phyloP scores from a whole-genome alignment of 2,797 vertebrate species.

The Cossypha polioptera region DNA sequence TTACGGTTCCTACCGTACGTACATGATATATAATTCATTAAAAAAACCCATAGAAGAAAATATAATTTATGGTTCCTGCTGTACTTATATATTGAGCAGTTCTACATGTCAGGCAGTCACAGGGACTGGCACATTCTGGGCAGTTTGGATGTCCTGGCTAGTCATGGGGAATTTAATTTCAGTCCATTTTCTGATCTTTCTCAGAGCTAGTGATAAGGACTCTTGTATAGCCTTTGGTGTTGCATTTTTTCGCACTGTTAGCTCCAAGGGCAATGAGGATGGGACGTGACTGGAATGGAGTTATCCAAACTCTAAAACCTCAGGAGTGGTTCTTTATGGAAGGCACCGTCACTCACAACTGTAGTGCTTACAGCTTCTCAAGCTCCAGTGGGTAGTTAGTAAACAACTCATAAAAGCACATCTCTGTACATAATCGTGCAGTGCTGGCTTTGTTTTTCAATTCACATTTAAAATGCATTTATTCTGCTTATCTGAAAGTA shows the following conservation, averaged over 20 bases:
- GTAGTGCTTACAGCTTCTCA: neutral
- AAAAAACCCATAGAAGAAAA: neutral
- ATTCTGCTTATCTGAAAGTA: neutral
- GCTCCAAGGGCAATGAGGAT: neutral
- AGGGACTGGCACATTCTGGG: neutral
- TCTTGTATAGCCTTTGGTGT: neutral
- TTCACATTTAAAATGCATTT: constrained; percentile 1
- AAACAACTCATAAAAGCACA: neutral
- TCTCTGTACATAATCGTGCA: neutral
- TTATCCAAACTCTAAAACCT: neutral
- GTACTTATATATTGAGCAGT: neutral
- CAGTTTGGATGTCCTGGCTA: neutral
- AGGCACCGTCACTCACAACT: neutral
- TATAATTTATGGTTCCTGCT: neutral
- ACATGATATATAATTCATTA: neutral
- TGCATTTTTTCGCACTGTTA: neutral
- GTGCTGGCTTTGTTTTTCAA: neutral
- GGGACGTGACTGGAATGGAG: neutral
- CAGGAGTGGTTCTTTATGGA: neutral
- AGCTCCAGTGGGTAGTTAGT: neutral
- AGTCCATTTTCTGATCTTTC: neutral
- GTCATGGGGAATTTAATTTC: neutral
- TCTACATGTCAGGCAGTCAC: neutral
- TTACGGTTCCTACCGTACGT: neutral
- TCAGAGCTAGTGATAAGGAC: neutral